A percentile compares a stretch with the other conserved stretches of the same genome.
Conservation (phyloP, 1,140 invertebrate genomes). For the Pollicipes pollicipes region DNA sequence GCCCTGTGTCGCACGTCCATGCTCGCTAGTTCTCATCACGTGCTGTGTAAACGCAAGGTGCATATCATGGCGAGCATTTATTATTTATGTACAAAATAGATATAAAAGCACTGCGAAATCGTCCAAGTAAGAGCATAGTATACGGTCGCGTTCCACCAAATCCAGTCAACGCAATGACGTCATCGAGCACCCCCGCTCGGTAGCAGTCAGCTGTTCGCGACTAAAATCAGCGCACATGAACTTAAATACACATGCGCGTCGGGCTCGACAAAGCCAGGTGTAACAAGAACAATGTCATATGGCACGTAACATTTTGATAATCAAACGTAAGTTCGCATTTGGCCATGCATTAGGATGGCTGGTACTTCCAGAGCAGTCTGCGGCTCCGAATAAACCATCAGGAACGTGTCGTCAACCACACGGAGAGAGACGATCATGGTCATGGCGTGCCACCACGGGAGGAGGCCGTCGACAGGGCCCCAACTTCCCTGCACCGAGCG, state of each 20-base stretch:
- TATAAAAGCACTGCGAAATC: not conserved
- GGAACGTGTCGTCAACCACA: too few relatives aligned
- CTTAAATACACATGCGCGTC: not conserved
- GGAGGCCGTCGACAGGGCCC: too few relatives aligned
- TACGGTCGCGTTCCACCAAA: not conserved
- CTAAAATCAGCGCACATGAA: not conserved
- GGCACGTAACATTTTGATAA: not conserved
- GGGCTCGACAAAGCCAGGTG: not conserved
- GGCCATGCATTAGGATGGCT: not conserved
- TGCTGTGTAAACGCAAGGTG: too few relatives aligned
- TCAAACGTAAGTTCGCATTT: not conserved
- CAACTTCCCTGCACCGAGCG: too few relatives aligned
- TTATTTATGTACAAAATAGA: slow-evolving; percentile 2
- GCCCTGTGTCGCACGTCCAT: too few relatives aligned
- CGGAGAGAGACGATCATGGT: too few relatives aligned
- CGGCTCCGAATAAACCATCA: not conserved
- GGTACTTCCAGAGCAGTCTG: not conserved
- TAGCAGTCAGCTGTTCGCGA: not conserved
- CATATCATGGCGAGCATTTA: not conserved
- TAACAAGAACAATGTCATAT: not conserved
- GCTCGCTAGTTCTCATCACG: too few relatives aligned
- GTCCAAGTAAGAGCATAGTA: not conserved
- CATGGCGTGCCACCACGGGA: too few relatives aligned
- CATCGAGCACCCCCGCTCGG: not conserved
- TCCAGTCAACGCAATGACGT: too few relatives aligned